Base-by-base conservation (phyloP, 2,797 vertebrate genomes). In the Aplochiton taeniatus region DNA sequence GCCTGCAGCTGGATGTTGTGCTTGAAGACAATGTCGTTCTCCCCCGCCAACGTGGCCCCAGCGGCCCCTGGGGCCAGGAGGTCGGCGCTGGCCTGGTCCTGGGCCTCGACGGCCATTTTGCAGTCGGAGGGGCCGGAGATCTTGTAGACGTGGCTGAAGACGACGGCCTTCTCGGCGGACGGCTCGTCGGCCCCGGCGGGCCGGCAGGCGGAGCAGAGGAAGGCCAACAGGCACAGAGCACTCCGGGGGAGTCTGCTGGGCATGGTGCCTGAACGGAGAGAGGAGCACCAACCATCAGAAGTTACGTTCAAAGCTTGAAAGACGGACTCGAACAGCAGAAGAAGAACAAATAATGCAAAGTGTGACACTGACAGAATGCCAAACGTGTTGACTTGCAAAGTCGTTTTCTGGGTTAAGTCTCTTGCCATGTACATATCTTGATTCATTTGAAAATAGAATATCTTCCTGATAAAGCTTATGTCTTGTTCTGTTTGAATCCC, bases 61-160 rank as follows among this genome's bases (percentile, higher is more conserved):
- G 68, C 83, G 8, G 57, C 65, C 0, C 70, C 69, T 9, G 71
- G 79, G 12, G 74, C 72, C 47, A 85, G 67, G 52, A 87, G 74
- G 46, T 85, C 85, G 66, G 82, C 42, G 1, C 31, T 31, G 3
- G 68, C 80, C 14, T 85, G 68, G 0, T 90, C 89, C 19, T 84
- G 75, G 11, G 58, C 69, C 65, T 93, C 87, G 0, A 84, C 75
- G 14, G 90, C 85, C 58, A 93, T 72, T 69, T 92, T 92, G 74
- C 94, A 92, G 75, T 87, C 78, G 9, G 91, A 83, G 1, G 86
- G 87, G 1, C 83, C 85, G 0, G 92, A 88, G 0, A 92, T 92
- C 78, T 92, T 95, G 77, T 96, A 97, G 73, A 94, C 89, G 11
- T 96, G 94, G 81, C 93, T 95, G 83, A 98, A 92, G 9, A 92